Conservation (phyloP, 2,888 invertebrate species). For the Seira musarum region DNA sequence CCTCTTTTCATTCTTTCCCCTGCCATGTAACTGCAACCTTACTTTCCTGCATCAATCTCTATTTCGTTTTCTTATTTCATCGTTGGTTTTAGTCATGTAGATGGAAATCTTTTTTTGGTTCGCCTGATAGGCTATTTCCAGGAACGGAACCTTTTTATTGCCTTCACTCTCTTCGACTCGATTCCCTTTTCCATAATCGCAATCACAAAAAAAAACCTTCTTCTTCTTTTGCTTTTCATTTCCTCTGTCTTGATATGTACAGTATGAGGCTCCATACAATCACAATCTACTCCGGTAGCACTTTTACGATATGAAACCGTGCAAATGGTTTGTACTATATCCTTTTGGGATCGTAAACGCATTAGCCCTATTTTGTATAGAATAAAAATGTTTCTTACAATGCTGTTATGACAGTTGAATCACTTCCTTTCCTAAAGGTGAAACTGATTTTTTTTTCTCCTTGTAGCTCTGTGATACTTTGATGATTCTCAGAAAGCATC, state of each 20-base stretch:
- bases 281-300: too few species aligned
- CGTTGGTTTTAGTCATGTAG: neutral
- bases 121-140: conserved; percentile 31
- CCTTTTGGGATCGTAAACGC: neutral
- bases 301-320: neutral
- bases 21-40: neutral
- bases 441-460: neutral
- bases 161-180: neutral
- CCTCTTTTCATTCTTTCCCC: conserved; percentile 18
- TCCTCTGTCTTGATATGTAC: neutral
- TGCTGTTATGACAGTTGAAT: conserved; percentile 8
- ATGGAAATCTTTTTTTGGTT: conserved; percentile 1
- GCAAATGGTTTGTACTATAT: neutral
- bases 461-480: neutral
- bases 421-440: neutral
- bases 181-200: neutral
- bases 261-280: too few species aligned
- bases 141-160: conserved; percentile 15
- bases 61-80: conserved; percentile 37
- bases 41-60: conserved; percentile 30
- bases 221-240: neutral
- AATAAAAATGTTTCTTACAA: neutral
- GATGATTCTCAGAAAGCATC: neutral
- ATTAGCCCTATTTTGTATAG: conserved; percentile 14
- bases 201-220: conserved; percentile 8